Conservation (phyloP, 1,140 invertebrate species). For the Dreissena rostriformis region DNA sequence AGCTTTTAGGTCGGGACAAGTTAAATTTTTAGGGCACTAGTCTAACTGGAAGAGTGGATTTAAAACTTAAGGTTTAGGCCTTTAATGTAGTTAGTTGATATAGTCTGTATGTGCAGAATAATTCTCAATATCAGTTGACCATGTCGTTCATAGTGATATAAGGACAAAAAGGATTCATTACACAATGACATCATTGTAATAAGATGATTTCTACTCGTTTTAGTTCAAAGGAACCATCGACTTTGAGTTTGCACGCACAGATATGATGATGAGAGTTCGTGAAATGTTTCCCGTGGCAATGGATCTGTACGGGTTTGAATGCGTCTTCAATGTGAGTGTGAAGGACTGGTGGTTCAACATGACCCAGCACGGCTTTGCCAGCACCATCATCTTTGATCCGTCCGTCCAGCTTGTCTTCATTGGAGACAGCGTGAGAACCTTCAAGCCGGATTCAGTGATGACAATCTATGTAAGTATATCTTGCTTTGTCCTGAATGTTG, state of each 20-base stretch:
- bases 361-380: slow-evolving; percentile 90
- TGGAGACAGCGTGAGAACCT: slow-evolving; percentile 94
- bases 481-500: background rate
- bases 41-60: no score
- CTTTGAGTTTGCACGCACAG: slow-evolving; percentile 92
- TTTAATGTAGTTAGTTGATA: no score
- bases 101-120: no score
- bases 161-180: no score
- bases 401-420: slow-evolving; percentile 91
- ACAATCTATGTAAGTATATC: slow-evolving; percentile 85
- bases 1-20: no score
- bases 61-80: no score
- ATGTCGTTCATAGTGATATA: no score
- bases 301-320: slow-evolving; percentile 86
- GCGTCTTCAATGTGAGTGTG: slow-evolving; percentile 89
- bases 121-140: no score
- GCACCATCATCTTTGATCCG: slow-evolving; percentile 93
- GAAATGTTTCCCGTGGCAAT: slow-evolving; percentile 71
- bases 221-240: slow-evolving; percentile 93
- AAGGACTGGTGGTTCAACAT: slow-evolving; percentile 95
- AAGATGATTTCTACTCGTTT: slow-evolving; percentile 60
- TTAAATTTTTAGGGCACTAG: no score
- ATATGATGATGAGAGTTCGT: slow-evolving; percentile 86
- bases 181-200: no score
- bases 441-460: slow-evolving; percentile 96